Evolutionary conservation across 2,113 vertebrate species (phyloP).

Genomic region (Gnathochromis pfefferi): DNA sequence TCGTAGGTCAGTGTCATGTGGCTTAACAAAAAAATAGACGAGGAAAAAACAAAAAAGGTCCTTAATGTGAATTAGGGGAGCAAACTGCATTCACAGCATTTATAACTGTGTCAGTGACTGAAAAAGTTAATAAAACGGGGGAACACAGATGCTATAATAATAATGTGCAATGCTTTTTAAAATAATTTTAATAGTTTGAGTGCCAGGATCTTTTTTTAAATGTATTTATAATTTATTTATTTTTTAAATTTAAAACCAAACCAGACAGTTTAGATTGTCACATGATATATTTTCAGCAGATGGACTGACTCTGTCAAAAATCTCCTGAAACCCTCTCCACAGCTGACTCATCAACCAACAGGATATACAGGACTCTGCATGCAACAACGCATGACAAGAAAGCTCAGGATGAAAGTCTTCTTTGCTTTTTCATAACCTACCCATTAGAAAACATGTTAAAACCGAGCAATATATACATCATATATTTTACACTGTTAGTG

Average conservation of each 20-base stretch:
- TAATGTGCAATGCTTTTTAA: neutral
- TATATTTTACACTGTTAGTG: neutral
- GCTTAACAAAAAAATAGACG: neutral
- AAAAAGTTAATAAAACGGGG: neutral
- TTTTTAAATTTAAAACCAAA: neutral
- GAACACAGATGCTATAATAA: neutral
- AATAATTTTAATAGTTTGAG: neutral
- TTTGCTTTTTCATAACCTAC: neutral
- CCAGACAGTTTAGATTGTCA: neutral
- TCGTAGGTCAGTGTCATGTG: neutral
- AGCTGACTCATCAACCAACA: neutral
- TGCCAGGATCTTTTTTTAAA: neutral
- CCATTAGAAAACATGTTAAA: neutral
- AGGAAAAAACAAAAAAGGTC: neutral
- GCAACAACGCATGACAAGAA: neutral
- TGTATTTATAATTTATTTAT: neutral
- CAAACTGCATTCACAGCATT: accelerated
- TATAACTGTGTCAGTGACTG: neutral
- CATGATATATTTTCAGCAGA: neutral
- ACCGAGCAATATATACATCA: neutral
- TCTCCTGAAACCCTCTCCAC: neutral
- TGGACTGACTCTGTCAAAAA: neutral
- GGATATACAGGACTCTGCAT: neutral
- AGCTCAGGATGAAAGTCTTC: neutral
- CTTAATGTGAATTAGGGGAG: neutral